Conservation (phyloP, 2,113 vertebrate species). For the Smithornis capensis region DNA sequence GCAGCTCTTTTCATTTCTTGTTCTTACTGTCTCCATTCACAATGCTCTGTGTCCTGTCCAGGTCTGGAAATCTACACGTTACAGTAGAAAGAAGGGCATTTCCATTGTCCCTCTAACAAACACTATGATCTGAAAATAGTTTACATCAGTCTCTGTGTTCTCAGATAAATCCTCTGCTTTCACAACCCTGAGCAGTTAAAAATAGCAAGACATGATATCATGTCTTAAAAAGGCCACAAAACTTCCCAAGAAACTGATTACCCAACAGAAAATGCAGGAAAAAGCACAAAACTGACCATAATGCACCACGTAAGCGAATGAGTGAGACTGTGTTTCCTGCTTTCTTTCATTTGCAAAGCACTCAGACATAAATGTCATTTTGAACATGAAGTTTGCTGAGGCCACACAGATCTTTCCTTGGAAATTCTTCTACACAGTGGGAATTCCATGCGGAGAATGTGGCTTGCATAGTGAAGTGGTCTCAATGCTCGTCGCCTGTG, state of each 20-base stretch:
- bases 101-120: neutral
- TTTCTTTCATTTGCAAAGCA: neutral
- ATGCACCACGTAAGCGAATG: neutral
- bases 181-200: slow-evolving; percentile 13
- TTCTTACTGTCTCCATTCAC: neutral
- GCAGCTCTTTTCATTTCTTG: neutral
- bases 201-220: neutral
- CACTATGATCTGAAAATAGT: neutral
- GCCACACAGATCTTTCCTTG: neutral
- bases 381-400: neutral
- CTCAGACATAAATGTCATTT: neutral
- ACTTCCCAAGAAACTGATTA: neutral
- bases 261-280: neutral
- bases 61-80: neutral
- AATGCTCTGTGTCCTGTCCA: neutral
- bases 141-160: neutral
- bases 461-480: neutral
- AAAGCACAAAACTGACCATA: neutral
- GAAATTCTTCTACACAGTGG: neutral
- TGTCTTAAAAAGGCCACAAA: neutral
- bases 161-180: slow-evolving; percentile 2
- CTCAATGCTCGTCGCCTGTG: neutral
- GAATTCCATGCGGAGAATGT: neutral
- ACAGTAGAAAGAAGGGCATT: neutral
- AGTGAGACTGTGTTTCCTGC: neutral